Evolutionary conservation across 2,113 vertebrate species (phyloP).

Genomic region (Limanda limanda): DNA sequence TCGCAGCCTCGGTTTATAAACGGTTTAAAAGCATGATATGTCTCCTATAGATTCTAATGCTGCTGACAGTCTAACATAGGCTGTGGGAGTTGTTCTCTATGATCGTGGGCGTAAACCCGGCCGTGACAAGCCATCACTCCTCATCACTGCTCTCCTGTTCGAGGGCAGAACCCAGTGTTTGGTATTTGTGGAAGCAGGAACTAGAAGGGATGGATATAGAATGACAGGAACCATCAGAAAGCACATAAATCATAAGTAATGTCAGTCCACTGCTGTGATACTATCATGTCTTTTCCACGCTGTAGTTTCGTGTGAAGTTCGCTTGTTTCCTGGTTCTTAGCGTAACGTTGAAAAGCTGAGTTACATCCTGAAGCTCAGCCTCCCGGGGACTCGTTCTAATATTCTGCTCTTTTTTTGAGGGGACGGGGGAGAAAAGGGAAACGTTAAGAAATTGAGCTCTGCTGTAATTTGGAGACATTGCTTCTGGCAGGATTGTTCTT

Average conservation of each 20-base stretch:
- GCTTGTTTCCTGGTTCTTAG: neutral
- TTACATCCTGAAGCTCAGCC: neutral
- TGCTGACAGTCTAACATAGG: no score
- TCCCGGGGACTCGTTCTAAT: neutral
- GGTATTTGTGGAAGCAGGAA: neutral
- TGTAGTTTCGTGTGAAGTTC: neutral
- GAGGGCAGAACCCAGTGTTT: neutral
- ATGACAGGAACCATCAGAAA: no score
- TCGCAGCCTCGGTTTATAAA: no score
- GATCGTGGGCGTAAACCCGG: no score
- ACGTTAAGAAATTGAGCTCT: neutral
- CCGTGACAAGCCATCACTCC: neutral
- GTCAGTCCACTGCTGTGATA: neutral
- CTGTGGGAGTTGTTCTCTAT: no score
- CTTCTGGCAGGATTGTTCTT: neutral
- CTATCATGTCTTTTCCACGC: neutral
- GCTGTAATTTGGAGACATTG: neutral
- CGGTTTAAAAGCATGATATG: no score
- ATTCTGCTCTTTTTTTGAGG: neutral
- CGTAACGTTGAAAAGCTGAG: no score
- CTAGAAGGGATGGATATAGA: no score
- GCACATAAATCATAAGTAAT: no score
- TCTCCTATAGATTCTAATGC: no score
- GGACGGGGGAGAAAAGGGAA: neutral
- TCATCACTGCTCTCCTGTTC: neutral